Percentiles rank a stretch among this genome's conserved stretches.
These are phyloP conservation scores for Diorhabda carinulata DNA, from an alignment of 1,140 invertebrate species.

Conservation along the genomic window DNA sequence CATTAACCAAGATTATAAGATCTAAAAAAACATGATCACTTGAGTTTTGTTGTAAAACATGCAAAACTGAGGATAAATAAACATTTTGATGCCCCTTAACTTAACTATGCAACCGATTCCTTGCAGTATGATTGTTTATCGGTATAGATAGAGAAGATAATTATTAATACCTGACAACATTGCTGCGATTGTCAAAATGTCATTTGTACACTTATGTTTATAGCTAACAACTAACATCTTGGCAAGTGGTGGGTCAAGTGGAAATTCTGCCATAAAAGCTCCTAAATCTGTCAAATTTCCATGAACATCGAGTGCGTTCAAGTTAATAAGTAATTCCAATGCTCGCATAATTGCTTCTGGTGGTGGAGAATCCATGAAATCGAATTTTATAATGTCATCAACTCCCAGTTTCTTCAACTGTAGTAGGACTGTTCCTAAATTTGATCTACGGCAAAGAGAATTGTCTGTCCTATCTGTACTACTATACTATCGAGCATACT, in stretches of 20 bases:
- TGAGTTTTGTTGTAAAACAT: no score
- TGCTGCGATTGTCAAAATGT: conserved; percentile 97
- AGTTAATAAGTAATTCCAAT: conserved; percentile 94
- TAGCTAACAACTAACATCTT: conserved; percentile 98
- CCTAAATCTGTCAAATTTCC: conserved; percentile 92
- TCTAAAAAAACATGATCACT: no score
- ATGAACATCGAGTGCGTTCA: conserved; percentile 95
- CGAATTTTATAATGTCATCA: conserved; percentile 98
- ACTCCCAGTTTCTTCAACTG: conserved; percentile 99
- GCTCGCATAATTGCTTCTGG: conserved; percentile 99
- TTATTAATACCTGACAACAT: conserved; percentile 91
- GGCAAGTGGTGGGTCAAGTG: conserved; percentile 96
- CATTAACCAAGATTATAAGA: no score
- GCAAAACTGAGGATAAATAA: no score
- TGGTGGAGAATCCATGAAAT: conserved; percentile 99
- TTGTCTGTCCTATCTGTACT: neutral
- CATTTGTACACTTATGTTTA: conserved; percentile 98
- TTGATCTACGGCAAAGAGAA: conserved; percentile 56
- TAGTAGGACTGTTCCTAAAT: conserved; percentile 93
- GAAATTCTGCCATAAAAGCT: conserved; percentile 99
- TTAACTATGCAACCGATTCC: no score
- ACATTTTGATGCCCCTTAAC: no score
- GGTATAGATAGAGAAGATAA: no score
- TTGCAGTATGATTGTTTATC: no score
- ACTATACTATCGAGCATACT: neutral